Percentiles rank a stretch among this genome's conserved stretches.
These are phyloP conservation scores for Naja naja DNA, from an alignment of 2,113 vertebrate genomes.

Conservation along the genomic window DNA sequence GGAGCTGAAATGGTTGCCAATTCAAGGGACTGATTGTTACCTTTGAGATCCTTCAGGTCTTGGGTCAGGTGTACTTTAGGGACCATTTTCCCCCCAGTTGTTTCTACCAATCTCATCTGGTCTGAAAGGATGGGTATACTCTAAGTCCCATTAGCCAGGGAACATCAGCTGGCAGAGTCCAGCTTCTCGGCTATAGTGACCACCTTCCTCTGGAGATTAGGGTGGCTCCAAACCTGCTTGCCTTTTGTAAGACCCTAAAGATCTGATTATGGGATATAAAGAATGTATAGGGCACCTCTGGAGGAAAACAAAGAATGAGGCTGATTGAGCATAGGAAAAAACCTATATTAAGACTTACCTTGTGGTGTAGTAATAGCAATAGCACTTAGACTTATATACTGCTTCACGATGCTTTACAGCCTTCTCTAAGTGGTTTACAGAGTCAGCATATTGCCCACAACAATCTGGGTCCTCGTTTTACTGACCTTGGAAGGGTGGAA, in stretches of 20 bases:
- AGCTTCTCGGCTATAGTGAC: not conserved
- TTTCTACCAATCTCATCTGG: not conserved
- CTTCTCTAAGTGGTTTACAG: too few species aligned
- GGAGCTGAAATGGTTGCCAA: not conserved
- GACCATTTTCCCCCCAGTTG: not conserved
- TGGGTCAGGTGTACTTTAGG: not conserved
- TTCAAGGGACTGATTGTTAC: not conserved
- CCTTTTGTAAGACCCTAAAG: not conserved
- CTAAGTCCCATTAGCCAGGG: not conserved
- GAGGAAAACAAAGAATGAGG: not conserved
- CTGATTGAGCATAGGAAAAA: not conserved
- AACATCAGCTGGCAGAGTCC: not conserved
- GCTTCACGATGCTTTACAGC: too few species aligned
- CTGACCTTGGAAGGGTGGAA: too few species aligned
- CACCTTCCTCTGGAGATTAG: not conserved
- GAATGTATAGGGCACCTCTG: not conserved
- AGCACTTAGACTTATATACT: too few species aligned
- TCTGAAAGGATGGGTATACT: not conserved
- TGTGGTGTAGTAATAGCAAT: not conserved
- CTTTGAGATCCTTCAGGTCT: not conserved
- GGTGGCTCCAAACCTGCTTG: not conserved
- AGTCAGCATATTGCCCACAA: too few species aligned
- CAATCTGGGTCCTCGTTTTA: too few species aligned
- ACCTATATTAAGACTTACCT: not conserved
- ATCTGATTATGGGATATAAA: not conserved